Evolutionary conservation across 2,797 vertebrate genomes (phyloP), one percentile per base, ranked within the genome.

Genomic region (Ptychobarbus kaznakovi): DNA sequence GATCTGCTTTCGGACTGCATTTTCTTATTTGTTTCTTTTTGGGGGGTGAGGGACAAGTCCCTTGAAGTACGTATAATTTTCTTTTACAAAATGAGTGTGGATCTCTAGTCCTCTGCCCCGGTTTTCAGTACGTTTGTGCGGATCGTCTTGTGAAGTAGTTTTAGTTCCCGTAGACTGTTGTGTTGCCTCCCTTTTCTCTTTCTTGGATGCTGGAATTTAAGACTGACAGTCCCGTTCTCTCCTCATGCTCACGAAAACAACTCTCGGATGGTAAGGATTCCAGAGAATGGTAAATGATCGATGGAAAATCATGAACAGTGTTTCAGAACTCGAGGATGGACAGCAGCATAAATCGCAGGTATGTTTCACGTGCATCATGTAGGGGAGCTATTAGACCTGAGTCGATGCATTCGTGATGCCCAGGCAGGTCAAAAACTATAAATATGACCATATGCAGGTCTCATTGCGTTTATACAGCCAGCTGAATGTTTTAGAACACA

Each of bases 281-380:
- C 80, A 74, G 92, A 95, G 93, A 92, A 96, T 95, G 95, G 92
- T 95, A 89, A 96, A 96, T 75, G 96, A 96, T 73, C 93, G 92
- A 20, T 97, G 96, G 96, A 96, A 96, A 91, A 95, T 95, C 91
- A 94, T 96, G 94, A 96, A 97, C 93, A 95, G 95, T 88, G 95
- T 94, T 85, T 94, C 96, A 9, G 96, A 97, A 87, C 95, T 97
- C 63, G 96, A 96, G 90, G 94, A 95, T 89, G 95, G 93, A 87
- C 93, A 92, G 40, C 94, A 91, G 74, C 92, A 94, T 86, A 96
- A 94, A 90, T 90, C 93, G 46, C 96, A 97, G 96, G 97, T 97
- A 95, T 77, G 85, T 77, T 51, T 53, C 61, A 65, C 49, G 61
- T 74, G 63, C 74, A 68, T 68, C 42, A 38, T 66, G 72, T 49